Conservation (phyloP, 2,113 vertebrate genomes). For the Rhabdornis inornatus region DNA sequence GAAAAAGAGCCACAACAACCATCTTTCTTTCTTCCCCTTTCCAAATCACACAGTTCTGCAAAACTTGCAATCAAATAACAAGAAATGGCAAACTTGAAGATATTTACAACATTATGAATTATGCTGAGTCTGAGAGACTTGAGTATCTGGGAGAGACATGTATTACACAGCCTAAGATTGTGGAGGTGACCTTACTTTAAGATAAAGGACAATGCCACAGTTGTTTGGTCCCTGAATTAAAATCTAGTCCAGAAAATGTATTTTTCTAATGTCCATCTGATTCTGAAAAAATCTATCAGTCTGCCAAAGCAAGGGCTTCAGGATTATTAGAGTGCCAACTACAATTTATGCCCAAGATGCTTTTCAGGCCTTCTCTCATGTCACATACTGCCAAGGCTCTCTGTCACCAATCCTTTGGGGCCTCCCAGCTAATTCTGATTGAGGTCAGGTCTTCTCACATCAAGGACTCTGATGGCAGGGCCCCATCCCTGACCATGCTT, state of each 20-base stretch:
- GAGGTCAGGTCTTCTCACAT: not conserved
- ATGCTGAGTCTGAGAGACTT: not conserved
- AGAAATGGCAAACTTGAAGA: not conserved
- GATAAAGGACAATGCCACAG: constrained; percentile 28
- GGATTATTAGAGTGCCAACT: constrained; percentile 54
- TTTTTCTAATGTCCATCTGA: constrained; percentile 35
- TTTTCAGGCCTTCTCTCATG: constrained; percentile 12
- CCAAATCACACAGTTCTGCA: not conserved
- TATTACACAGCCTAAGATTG: not conserved
- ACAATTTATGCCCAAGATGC: constrained; percentile 35
- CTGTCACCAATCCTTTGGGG: not conserved
- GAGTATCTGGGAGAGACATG: not conserved
- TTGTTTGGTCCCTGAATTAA: not conserved
- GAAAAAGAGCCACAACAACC: not conserved
- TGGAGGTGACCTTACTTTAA: not conserved
- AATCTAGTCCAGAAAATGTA: constrained; percentile 21
- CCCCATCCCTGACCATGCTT: not conserved
- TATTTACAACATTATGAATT: constrained; percentile 5
- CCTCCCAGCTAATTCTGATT: not conserved
- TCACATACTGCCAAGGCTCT: not conserved
- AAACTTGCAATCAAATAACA: not conserved
- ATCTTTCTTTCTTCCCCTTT: not conserved
- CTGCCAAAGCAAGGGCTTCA: constrained; percentile 36
- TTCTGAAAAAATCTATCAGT: constrained; percentile 36
- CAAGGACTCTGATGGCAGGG: not conserved